Evolutionary conservation across 2,797 vertebrate genomes (phyloP).

Genomic region (Brachyalestes nurse): DNA sequence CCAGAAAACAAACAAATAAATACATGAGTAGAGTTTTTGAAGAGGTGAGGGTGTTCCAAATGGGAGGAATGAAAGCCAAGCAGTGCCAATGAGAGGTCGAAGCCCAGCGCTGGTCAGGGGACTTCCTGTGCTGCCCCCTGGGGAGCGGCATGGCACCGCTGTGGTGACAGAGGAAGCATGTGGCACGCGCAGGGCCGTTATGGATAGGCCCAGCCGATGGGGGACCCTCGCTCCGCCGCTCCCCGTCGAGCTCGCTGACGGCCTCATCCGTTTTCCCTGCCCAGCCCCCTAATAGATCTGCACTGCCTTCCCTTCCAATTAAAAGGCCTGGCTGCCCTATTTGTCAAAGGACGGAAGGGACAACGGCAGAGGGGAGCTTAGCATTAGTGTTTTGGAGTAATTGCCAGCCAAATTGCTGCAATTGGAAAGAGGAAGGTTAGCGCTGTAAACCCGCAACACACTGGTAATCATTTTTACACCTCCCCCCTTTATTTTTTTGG

Average conservation of each 20-base stretch:
- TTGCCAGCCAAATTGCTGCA: slow-evolving; percentile 77
- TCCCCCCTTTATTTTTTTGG: not conserved
- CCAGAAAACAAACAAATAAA: not conserved
- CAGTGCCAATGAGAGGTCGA: slow-evolving; percentile 60
- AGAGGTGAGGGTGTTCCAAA: slow-evolving; percentile 61
- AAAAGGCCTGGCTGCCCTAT: slow-evolving; percentile 78
- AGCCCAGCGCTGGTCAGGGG: slow-evolving; percentile 59
- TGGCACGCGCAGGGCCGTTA: slow-evolving; percentile 73
- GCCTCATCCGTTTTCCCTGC: slow-evolving; percentile 82
- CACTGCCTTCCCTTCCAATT: slow-evolving; percentile 79
- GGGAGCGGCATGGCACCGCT: slow-evolving; percentile 66
- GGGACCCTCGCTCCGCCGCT: slow-evolving; percentile 72
- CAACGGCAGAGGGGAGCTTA: slow-evolving; percentile 77
- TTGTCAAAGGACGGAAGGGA: slow-evolving; percentile 78
- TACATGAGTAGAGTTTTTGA: slow-evolving; percentile 41
- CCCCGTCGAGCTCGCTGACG: slow-evolving; percentile 77
- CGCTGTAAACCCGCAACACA: slow-evolving; percentile 59
- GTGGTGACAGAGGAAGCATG: slow-evolving; percentile 75
- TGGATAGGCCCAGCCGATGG: slow-evolving; percentile 77
- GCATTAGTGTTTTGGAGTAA: slow-evolving; percentile 80
- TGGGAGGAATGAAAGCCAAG: slow-evolving; percentile 59
- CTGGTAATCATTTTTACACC: slow-evolving; percentile 61
- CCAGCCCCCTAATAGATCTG: slow-evolving; percentile 78
- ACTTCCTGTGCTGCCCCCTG: slow-evolving; percentile 58
- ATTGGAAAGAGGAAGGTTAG: slow-evolving; percentile 67